phyloP scores from a whole-genome alignment of 2,797 vertebrate species.

The Otolemur crassicaudatus region DNA sequence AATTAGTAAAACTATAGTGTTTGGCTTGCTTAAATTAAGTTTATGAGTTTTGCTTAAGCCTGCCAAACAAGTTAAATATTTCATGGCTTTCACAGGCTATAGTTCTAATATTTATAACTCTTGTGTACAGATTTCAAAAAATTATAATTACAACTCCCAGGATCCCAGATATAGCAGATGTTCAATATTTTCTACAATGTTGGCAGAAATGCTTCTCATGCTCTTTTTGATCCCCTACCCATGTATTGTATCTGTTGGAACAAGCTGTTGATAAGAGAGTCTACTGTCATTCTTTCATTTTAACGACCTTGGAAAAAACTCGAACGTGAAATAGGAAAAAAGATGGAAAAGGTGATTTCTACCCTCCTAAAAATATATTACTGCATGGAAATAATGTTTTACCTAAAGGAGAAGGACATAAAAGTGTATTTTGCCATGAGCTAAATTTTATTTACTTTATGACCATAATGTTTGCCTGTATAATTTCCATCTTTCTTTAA shows the following conservation, averaged over 20 bases:
- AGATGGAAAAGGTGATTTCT: conserved; percentile 76
- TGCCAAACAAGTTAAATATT: conserved; percentile 93
- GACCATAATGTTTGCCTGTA: conserved; percentile 38
- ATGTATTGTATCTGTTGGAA: conserved; percentile 91
- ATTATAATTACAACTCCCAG: conserved; percentile 93
- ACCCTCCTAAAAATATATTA: conserved; percentile 67
- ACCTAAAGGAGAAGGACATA: conserved; percentile 22
- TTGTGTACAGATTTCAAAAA: conserved; percentile 92
- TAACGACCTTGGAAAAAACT: conserved; percentile 79
- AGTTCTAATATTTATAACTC: conserved; percentile 94
- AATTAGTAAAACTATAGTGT: conserved; percentile 89
- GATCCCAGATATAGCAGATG: conserved; percentile 92
- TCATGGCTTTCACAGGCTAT: conserved; percentile 91
- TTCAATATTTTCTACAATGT: conserved; percentile 92
- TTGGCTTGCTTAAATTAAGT: conserved; percentile 92
- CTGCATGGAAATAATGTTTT: conserved; percentile 51
- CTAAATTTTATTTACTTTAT: conserved; percentile 63
- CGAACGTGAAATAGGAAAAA: conserved; percentile 62
- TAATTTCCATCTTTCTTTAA: conserved; percentile 69
- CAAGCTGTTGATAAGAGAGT: conserved; percentile 90
- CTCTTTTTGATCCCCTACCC: conserved; percentile 90
- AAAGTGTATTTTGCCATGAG: conserved; percentile 56
- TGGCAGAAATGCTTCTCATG: conserved; percentile 91
- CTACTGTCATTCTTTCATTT: conserved; percentile 87
- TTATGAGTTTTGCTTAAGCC: conserved; percentile 92